These are phyloP conservation scores for Acomys russatus DNA, from an alignment of 2,797 vertebrate genomes.

Conservation along the genomic window DNA sequence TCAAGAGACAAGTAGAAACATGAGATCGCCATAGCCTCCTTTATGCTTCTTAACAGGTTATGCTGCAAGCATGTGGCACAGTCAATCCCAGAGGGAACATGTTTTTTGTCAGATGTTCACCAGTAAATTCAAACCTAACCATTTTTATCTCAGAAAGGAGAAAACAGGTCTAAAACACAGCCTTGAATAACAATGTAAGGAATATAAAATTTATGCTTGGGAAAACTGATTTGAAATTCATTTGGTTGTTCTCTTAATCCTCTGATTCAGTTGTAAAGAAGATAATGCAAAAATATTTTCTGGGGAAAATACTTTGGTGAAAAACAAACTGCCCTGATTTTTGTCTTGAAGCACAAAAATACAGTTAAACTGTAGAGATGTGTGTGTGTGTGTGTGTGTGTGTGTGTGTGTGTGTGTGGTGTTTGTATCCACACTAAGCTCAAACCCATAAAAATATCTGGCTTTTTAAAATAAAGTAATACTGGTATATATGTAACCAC, in stretches of 20 bases:
- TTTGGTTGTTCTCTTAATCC: constrained; percentile 22
- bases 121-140: constrained; percentile 69
- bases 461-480: not conserved
- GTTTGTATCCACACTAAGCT: not conserved
- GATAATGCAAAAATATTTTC: constrained; percentile 44
- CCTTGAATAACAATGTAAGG: constrained; percentile 58
- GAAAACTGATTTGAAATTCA: constrained; percentile 61
- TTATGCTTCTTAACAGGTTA: constrained; percentile 62
- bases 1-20: constrained; percentile 25
- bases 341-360: constrained; percentile 45
- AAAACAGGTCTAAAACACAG: constrained; percentile 59
- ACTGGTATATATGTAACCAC: not conserved
- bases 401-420: not conserved
- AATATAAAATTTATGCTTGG: constrained; percentile 62
- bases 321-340: constrained; percentile 47
- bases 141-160: constrained; percentile 63
- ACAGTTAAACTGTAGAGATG: not conserved
- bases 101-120: constrained; percentile 47
- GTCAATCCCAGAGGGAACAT: constrained; percentile 57
- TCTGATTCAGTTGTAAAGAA: constrained; percentile 49
- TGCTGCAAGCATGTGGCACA: constrained; percentile 55
- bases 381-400: not conserved
- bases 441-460: constrained; percentile 15
- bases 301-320: constrained; percentile 35
- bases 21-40: constrained; percentile 36